Evolutionary conservation across 2,888 invertebrate species (phyloP).

Genomic region (Stenurella melanura): DNA sequence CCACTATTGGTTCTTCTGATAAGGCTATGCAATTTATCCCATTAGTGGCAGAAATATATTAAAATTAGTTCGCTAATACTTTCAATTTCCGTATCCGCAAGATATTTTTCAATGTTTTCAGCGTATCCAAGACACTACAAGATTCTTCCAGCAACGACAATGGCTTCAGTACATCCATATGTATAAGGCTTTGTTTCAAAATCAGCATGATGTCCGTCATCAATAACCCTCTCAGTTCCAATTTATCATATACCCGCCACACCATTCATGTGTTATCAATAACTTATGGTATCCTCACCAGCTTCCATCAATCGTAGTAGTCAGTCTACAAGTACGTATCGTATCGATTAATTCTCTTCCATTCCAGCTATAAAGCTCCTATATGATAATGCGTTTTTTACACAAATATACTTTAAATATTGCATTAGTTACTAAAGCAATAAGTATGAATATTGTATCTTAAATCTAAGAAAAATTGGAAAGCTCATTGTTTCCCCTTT

Average conservation of each 20-base stretch:
- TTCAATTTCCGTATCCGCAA: not conserved
- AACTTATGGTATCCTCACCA: slow-evolving; percentile 42
- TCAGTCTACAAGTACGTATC: not conserved
- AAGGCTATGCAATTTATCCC: no score
- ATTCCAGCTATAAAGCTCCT: not conserved
- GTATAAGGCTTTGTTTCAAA: slow-evolving; percentile 21
- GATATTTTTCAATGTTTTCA: not conserved
- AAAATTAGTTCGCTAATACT: not conserved
- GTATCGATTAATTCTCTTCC: slow-evolving; percentile 32
- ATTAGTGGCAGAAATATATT: not conserved
- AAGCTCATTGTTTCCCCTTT: no score
- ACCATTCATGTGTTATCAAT: slow-evolving; percentile 42
- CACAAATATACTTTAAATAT: not conserved
- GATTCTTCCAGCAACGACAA: not conserved
- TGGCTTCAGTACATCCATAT: not conserved
- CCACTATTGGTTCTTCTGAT: no score
- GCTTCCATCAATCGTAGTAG: slow-evolving; percentile 39
- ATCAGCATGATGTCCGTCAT: slow-evolving; percentile 40
- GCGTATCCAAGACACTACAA: not conserved
- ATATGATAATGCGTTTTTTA: not conserved
- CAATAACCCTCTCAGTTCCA: slow-evolving; percentile 37
- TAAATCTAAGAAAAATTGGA: no score
- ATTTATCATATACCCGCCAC: slow-evolving; percentile 40
- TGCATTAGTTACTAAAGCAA: not conserved
- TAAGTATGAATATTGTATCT: no score